Evolutionary conservation across 30 jellyfish, hydroid and myxozoan genomes (phyloP).

Genomic region (Morbakka virulenta): DNA sequence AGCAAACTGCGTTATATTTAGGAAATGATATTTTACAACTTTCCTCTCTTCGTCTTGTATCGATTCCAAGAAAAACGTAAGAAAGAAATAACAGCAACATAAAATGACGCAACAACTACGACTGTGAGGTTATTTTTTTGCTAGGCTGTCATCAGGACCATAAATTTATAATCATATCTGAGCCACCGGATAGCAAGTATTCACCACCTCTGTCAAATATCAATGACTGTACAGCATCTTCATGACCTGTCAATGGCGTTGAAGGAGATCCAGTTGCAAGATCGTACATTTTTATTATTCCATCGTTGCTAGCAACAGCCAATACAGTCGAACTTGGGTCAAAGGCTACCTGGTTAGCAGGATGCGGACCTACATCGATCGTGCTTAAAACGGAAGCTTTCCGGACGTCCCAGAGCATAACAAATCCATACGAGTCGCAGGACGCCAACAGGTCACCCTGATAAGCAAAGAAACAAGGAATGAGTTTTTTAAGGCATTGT

Average conservation of each 20-base stretch:
- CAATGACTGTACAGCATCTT: slow-evolving; percentile 77
- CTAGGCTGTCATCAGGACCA: slow-evolving; percentile 80
- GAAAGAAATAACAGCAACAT: not conserved
- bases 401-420: slow-evolving; percentile 86
- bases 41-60: too few species aligned
- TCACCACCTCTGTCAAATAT: slow-evolving; percentile 80
- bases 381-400: slow-evolving; percentile 46
- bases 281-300: slow-evolving; percentile 74
- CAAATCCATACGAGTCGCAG: slow-evolving; percentile 87
- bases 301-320: slow-evolving; percentile 93
- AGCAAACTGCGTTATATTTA: too few species aligned
- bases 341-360: slow-evolving; percentile 87
- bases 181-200: slow-evolving; percentile 79
- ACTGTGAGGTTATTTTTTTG: too few species aligned
- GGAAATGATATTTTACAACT: too few species aligned
- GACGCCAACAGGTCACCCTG: slow-evolving; percentile 96
- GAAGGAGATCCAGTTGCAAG: slow-evolving; percentile 49
- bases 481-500: too few species aligned
- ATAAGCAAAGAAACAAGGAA: not conserved
- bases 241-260: slow-evolving; percentile 74
- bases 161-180: slow-evolving; percentile 76
- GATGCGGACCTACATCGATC: slow-evolving; percentile 93
- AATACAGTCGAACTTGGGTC: slow-evolving; percentile 86
- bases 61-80: too few species aligned
- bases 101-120: too few species aligned